phyloP scores from a whole-genome alignment of 2,888 invertebrate genomes.

The Erebia ligea region DNA sequence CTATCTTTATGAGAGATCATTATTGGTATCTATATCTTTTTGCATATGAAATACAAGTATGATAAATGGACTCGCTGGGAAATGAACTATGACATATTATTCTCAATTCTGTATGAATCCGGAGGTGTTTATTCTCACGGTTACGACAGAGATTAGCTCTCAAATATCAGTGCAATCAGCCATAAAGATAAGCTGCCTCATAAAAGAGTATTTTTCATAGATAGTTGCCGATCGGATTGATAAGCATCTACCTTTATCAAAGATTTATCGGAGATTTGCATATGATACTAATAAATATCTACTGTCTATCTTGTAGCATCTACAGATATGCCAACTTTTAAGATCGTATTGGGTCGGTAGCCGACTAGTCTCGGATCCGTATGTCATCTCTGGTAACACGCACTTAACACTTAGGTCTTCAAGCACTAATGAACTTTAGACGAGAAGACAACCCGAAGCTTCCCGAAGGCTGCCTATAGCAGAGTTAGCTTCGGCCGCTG shows the following conservation, averaged over 20 bases:
- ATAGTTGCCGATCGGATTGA: background rate
- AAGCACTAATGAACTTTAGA: no score
- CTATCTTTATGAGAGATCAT: no score
- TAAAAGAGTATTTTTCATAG: background rate
- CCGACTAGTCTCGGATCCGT: background rate
- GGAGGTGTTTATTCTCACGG: constrained; percentile 7
- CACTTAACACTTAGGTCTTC: no score
- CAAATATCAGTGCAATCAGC: background rate
- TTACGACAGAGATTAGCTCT: background rate
- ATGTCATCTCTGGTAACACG: no score
- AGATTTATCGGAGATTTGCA: constrained; percentile 4
- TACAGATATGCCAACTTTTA: background rate
- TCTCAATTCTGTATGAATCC: background rate
- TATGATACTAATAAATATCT: background rate
- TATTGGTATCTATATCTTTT: no score
- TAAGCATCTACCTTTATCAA: constrained; percentile 1
- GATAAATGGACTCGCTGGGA: background rate
- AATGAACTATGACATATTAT: constrained; percentile 4
- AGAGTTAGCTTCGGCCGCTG: no score
- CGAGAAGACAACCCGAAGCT: no score
- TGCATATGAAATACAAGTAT: no score
- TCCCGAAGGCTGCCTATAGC: no score
- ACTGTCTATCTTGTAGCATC: background rate
- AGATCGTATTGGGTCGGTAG: background rate
- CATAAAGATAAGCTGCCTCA: constrained; percentile 1